Percentiles rank a stretch among this genome's conserved stretches.
These are phyloP conservation scores for Saccopteryx leptura DNA, from an alignment of 2,113 vertebrate genomes.

Conservation along the genomic window DNA sequence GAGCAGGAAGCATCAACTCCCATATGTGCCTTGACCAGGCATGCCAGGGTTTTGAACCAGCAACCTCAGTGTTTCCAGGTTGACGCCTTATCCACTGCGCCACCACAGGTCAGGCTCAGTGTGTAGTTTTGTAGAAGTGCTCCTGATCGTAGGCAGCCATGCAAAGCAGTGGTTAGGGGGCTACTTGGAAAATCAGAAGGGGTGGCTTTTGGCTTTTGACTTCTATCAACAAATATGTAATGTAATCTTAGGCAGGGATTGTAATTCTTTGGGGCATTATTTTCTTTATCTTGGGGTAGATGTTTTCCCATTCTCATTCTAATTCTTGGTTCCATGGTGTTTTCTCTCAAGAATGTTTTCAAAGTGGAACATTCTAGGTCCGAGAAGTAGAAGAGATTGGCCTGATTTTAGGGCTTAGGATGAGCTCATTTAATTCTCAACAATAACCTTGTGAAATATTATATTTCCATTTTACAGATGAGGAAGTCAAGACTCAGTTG, in stretches of 20 bases:
- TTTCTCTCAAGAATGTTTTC: background rate
- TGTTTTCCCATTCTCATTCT: background rate
- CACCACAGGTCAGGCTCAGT: too few species aligned
- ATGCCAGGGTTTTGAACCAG: too few species aligned
- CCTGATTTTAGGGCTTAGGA: background rate
- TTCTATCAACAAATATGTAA: background rate
- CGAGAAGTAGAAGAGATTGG: background rate
- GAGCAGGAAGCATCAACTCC: too few species aligned
- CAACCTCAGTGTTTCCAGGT: too few species aligned
- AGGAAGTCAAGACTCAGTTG: background rate
- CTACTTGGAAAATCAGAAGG: background rate
- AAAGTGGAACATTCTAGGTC: background rate
- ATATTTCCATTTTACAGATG: background rate
- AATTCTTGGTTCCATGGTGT: background rate
- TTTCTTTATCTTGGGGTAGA: background rate
- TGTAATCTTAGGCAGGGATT: background rate
- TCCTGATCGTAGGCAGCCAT: background rate
- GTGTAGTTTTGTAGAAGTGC: background rate
- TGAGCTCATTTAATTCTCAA: conserved; percentile 1
- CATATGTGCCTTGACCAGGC: too few species aligned
- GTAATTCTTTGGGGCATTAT: background rate
- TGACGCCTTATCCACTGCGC: too few species aligned
- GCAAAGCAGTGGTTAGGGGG: background rate
- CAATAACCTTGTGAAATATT: background rate
- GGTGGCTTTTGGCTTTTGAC: background rate